These are phyloP conservation scores for Limenitis camilla DNA, from an alignment of 2,888 invertebrate species.

Conservation along the genomic window DNA sequence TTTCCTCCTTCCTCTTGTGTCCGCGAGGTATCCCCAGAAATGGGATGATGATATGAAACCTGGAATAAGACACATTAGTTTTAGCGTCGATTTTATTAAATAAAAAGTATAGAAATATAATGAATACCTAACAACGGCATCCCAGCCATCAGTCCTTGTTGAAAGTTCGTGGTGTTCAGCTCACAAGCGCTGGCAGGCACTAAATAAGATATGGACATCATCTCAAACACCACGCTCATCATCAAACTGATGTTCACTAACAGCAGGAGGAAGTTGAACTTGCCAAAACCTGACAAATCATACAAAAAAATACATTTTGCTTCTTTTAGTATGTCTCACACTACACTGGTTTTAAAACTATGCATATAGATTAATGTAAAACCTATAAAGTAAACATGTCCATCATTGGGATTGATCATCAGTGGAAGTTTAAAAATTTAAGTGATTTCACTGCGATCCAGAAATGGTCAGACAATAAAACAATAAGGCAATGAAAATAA, in stretches of 20 bases:
- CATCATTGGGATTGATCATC: too few relatives aligned
- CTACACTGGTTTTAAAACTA: too few relatives aligned
- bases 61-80: constrained; percentile 28
- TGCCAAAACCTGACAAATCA: constrained; percentile 45
- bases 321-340: too few relatives aligned
- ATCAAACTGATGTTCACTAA: constrained; percentile 42
- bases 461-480: too few relatives aligned
- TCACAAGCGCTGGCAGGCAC: constrained; percentile 62
- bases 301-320: too few relatives aligned
- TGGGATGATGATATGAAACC: constrained; percentile 65
- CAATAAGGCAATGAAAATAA: too few relatives aligned
- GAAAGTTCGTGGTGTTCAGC: constrained; percentile 43
- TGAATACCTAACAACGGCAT: constrained; percentile 49
- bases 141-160: constrained; percentile 56
- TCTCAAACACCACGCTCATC: constrained; percentile 52
- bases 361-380: too few relatives aligned
- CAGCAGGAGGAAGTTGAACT: constrained; percentile 45
- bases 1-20: constrained; percentile 49
- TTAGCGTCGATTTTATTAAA: too few relatives aligned
- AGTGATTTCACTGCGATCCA: too few relatives aligned
- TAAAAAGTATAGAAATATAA: too few relatives aligned
- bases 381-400: too few relatives aligned
- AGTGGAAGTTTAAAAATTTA: too few relatives aligned
- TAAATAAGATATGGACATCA: constrained; percentile 54
- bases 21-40: constrained; percentile 62